Evolutionary conservation across 2,888 invertebrate species (phyloP).

Genomic region (Tenthredo scrophulariae): DNA sequence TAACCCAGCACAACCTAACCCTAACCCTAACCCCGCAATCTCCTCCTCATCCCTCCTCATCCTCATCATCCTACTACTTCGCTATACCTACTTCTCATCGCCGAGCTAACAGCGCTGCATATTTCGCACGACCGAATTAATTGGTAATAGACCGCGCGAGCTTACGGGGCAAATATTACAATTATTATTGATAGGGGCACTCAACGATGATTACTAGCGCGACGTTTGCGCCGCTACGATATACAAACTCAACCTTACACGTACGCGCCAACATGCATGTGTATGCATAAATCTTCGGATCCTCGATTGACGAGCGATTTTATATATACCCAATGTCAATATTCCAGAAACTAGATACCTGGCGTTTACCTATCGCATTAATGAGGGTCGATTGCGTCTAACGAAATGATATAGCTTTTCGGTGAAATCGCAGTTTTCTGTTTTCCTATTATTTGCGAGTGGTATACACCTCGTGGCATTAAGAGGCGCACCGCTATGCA

Average conservation of each 20-base stretch:
- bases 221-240: constrained; percentile 32
- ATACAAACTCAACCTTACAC: background rate
- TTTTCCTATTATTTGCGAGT: background rate
- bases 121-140: constrained; percentile 77
- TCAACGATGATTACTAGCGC: constrained; percentile 61
- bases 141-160: constrained; percentile 75
- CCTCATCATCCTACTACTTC: constrained; percentile 16
- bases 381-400: too few relatives aligned
- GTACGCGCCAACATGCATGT: too few relatives aligned
- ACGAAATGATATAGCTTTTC: too few relatives aligned
- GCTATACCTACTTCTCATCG: constrained; percentile 39
- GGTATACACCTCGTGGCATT: background rate
- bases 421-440: background rate
- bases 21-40: constrained; percentile 24
- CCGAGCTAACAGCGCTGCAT: constrained; percentile 68
- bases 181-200: constrained; percentile 76
- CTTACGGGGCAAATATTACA: constrained; percentile 71
- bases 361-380: too few relatives aligned
- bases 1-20: constrained; percentile 65
- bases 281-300: too few relatives aligned
- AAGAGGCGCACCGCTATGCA: background rate
- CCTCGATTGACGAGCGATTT: too few relatives aligned
- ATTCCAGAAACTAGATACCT: too few relatives aligned
- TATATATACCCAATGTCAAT: too few relatives aligned
- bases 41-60: constrained; percentile 44